Evolutionary conservation across 1,140 invertebrate species (phyloP).

Genomic region (Chelonus insularis): DNA sequence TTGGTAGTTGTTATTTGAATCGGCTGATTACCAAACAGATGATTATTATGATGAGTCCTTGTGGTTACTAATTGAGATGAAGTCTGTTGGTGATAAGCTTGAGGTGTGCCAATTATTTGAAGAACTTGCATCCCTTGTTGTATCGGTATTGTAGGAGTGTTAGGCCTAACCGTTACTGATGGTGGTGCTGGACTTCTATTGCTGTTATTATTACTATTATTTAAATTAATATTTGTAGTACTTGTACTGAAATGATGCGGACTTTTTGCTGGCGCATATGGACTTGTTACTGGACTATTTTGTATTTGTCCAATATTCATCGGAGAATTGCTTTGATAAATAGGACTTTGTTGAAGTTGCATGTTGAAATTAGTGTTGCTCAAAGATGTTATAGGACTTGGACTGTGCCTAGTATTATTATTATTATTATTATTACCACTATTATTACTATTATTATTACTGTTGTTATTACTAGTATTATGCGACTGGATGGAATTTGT

Average conservation of each 20-base stretch:
- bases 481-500: constrained; percentile 57
- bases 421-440: too few relatives aligned
- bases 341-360: constrained; percentile 55
- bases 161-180: constrained; percentile 47
- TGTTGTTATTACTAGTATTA: too few relatives aligned
- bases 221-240: constrained; percentile 34
- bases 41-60: constrained; percentile 31
- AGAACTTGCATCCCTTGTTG: constrained; percentile 59
- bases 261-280: constrained; percentile 57
- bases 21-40: constrained; percentile 57
- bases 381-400: constrained; percentile 52
- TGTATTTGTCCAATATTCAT: constrained; percentile 57
- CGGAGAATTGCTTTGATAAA: constrained; percentile 49
- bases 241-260: constrained; percentile 48
- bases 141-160: constrained; percentile 54
- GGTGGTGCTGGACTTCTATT: constrained; percentile 52
- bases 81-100: constrained; percentile 52
- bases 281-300: constrained; percentile 53
- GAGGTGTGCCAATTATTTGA: constrained; percentile 57
- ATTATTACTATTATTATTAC: neutral
- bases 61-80: constrained; percentile 52
- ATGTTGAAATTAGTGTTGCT: constrained; percentile 52
- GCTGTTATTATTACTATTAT: constrained; percentile 31
- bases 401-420: constrained; percentile 45
- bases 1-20: constrained; percentile 57